Evolutionary conservation across 2,888 invertebrate genomes (phyloP), one percentile per base, ranked within the genome.

Genomic region (Steinernema carpocapsae): DNA sequence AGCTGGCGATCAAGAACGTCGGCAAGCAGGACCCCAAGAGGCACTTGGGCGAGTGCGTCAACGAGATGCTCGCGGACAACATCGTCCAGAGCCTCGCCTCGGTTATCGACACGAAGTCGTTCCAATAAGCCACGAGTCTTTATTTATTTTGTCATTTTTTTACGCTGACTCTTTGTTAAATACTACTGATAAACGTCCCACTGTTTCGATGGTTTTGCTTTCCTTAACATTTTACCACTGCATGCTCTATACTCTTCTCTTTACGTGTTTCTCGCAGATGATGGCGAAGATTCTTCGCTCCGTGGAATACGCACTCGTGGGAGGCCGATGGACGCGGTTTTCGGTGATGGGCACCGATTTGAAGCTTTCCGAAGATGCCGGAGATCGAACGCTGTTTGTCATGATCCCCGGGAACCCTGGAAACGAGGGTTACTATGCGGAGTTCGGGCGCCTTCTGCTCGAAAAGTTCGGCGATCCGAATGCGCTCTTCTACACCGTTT

Each of bases 1-100:
- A 99, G 88, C 90, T 99, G 89, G 99, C 97, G 24, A 97, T 99
- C 87, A 99, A 99, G 89, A 99, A 99, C 90, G 97, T 99, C 77
- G 99, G 99, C 73, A 99, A 91, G 87, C 89, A 90, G 86, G 99
- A 99, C 89, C 99, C 99, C 26, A 99, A 99, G 90, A 92, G 99
- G 83, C 99, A 99, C 92, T 91, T 99, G 88, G 97, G 97, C 89
- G 99, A 99, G 88, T 95, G 97, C 72, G 84, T 84, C 43, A 82
- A 78, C 78, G 78, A 82, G 71, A 78, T 86, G 82, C 78, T 86
- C 59, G 80, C 84, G 24, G 86, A 86, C 76, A 86, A 86, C 77
- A 85, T 86, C 77, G 86, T 86, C 48, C 86, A 86, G 76, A 83
- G 79, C 70, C 77, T 85, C 73, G 84, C 82, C 32, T 82, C 84